Percentiles rank a stretch among this genome's conserved stretches.
Conservation (phyloP, 1,140 invertebrate genomes). For the Cephus cinctus region DNA sequence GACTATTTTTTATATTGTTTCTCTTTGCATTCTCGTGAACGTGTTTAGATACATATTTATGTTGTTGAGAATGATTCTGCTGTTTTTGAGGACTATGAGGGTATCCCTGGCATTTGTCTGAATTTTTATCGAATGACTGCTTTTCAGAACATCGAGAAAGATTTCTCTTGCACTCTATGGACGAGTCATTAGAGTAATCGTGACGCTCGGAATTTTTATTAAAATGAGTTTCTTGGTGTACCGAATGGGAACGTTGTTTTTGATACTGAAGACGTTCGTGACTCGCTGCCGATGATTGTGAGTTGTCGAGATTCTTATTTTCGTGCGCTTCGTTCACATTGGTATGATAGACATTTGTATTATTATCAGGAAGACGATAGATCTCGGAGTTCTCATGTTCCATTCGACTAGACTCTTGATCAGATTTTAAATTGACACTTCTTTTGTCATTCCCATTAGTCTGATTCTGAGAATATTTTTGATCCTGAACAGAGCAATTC, state of each 20-base stretch:
- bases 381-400: slow-evolving; percentile 23
- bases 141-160: too few species aligned
- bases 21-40: slow-evolving; percentile 24
- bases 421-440: slow-evolving; percentile 10
- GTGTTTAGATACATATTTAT: slow-evolving; percentile 25
- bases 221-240: neutral
- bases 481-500: slow-evolving; percentile 7
- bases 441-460: slow-evolving; percentile 30
- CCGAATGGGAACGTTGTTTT: neutral
- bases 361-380: slow-evolving; percentile 26
- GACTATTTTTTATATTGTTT: slow-evolving; percentile 25
- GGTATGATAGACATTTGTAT: slow-evolving; percentile 27
- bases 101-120: slow-evolving; percentile 34
- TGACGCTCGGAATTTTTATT: slow-evolving; percentile 23
- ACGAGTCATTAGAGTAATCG: neutral
- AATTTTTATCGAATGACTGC: too few species aligned
- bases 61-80: slow-evolving; percentile 23
- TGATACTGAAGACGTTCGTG: too few species aligned
- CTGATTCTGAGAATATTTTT: slow-evolving; percentile 11
- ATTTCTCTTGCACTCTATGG: too few species aligned
- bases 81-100: slow-evolving; percentile 35
- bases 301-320: slow-evolving; percentile 18
- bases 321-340: slow-evolving; percentile 34
- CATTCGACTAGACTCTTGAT: slow-evolving; percentile 18
- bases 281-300: slow-evolving; percentile 16